phyloP scores from a whole-genome alignment of 2,888 invertebrate species.

The Scelioninae gen. 2 region DNA sequence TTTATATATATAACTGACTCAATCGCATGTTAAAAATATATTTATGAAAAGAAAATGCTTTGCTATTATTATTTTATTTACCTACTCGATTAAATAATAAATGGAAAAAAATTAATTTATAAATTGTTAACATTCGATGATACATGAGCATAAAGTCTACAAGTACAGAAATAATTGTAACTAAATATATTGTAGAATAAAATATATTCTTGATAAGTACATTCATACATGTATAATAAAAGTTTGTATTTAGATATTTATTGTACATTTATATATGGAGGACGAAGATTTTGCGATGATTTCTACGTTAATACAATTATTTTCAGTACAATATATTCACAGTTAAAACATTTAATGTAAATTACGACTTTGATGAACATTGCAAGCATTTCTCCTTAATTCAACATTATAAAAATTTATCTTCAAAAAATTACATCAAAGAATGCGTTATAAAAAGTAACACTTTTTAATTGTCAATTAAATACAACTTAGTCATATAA shows the following conservation, averaged over 20 bases:
- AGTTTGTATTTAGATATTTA: slow-evolving; percentile 44
- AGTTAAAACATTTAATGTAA: slow-evolving; percentile 11
- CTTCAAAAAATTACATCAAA: slow-evolving; percentile 5
- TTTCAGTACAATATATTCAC: slow-evolving; percentile 27
- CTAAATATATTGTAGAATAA: slow-evolving; percentile 48
- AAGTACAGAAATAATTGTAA: not conserved
- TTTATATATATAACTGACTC: slow-evolving; percentile 33
- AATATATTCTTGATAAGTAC: slow-evolving; percentile 57
- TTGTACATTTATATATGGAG: slow-evolving; percentile 57
- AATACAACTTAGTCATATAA: slow-evolving; percentile 24
- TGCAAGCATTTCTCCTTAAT: slow-evolving; percentile 15
- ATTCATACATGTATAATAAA: slow-evolving; percentile 49
- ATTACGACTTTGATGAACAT: not conserved
- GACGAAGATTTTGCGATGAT: slow-evolving; percentile 47
- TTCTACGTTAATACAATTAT: slow-evolving; percentile 30
- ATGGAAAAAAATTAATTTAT: too few species aligned
- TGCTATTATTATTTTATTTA: too few species aligned
- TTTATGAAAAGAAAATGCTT: slow-evolving; percentile 28
- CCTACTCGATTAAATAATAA: too few species aligned
- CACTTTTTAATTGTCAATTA: slow-evolving; percentile 16
- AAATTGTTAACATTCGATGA: too few species aligned
- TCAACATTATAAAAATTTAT: slow-evolving; percentile 28
- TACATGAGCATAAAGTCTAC: not conserved
- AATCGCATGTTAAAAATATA: slow-evolving; percentile 48
- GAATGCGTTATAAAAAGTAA: slow-evolving; percentile 17